phyloP scores from a whole-genome alignment of 2,113 vertebrate genomes.

The Ascaphus truei region DNA sequence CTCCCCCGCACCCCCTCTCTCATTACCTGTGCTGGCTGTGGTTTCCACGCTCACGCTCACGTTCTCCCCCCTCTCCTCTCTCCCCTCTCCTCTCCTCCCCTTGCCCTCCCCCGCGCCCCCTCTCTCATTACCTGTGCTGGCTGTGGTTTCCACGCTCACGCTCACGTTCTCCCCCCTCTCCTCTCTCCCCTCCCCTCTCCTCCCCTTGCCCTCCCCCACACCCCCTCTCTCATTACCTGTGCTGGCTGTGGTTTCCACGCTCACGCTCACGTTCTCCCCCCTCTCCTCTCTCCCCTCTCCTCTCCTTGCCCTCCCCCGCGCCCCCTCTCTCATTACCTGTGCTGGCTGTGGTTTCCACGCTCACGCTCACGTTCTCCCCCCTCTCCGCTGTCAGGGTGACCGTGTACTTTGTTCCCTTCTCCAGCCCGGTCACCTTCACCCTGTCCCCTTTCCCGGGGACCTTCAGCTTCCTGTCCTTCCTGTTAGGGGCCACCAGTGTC shows the following conservation, averaged over 20 bases:
- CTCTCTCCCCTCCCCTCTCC: no score
- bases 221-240: no score
- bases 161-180: no score
- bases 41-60: no score
- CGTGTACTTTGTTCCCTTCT: slow-evolving; percentile 56
- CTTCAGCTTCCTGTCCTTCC: slow-evolving; percentile 40
- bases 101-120: no score
- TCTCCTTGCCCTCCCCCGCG: no score
- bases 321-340: slow-evolving; percentile 58
- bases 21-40: no score
- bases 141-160: no score
- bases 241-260: no score
- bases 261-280: background rate
- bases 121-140: background rate
- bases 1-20: no score
- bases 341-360: slow-evolving; percentile 47
- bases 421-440: slow-evolving; percentile 55
- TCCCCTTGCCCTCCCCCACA: no score
- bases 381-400: slow-evolving; percentile 57
- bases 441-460: slow-evolving; percentile 50
- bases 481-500: slow-evolving; percentile 39
- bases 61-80: no score
- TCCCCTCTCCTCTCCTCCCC: background rate
- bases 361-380: slow-evolving; percentile 49
- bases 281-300: background rate